Evolutionary conservation across 2,888 invertebrate genomes (phyloP).

Genomic region (Machimus atricapillus): DNA sequence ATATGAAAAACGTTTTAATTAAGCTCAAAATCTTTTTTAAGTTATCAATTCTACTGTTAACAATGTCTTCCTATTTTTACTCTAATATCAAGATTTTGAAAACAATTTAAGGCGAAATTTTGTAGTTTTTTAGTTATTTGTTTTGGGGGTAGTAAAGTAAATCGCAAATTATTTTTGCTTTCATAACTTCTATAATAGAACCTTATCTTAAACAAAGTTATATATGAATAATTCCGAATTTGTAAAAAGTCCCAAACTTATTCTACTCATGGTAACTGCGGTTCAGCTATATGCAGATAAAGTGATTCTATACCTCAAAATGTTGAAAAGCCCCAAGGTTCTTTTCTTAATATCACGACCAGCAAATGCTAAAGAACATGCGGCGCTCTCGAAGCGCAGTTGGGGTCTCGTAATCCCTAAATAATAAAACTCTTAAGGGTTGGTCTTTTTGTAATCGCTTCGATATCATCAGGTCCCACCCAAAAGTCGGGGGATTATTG

Average conservation of each 20-base stretch:
- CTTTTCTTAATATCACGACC: neutral
- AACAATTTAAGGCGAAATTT: no score
- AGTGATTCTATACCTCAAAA: neutral
- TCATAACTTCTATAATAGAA: neutral
- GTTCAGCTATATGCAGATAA: neutral
- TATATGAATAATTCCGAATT: neutral
- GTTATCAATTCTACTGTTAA: no score
- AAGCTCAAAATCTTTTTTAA: no score
- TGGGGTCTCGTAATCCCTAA: neutral
- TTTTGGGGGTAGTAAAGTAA: neutral
- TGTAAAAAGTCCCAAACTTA: neutral
- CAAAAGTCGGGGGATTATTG: neutral
- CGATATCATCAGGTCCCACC: conserved; percentile 40
- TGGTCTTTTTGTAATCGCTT: conserved; percentile 43
- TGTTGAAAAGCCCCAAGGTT: neutral
- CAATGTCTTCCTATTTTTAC: no score
- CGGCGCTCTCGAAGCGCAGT: neutral
- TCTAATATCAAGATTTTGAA: no score
- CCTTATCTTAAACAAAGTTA: neutral
- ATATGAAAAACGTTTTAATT: no score
- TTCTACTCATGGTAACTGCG: neutral
- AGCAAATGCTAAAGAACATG: neutral
- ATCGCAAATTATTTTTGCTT: neutral
- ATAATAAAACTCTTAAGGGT: conserved; percentile 45
- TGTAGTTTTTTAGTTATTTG: no score